Evolutionary conservation across 2,888 invertebrate species (phyloP), one percentile per base, ranked within the genome.

Genomic region (Orchesellides sinensis): DNA sequence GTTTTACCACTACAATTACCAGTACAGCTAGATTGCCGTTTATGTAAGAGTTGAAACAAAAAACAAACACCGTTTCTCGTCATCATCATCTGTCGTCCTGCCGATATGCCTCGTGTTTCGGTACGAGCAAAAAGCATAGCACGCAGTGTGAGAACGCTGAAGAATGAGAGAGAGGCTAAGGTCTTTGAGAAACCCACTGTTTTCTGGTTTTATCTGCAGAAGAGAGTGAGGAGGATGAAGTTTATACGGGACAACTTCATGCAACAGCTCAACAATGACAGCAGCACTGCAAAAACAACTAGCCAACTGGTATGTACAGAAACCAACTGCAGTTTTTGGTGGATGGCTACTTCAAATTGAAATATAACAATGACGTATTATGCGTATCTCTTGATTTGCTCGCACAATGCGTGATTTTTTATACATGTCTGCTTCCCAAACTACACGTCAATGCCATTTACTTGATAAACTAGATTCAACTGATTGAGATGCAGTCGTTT

Each of bases 101-200:
- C 40, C 10, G 40, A 14, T 40, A 40, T 40, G n/a, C 40, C 14
- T 40, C 5, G 32, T 32, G n/a, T n/a, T n/a, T n/a, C n/a, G n/a
- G n/a, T n/a, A n/a, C n/a, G n/a, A n/a, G n/a, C n/a, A n/a, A n/a
- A n/a, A 2, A 40, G 40, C 40, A 40, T n/a, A 40, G 40, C 40
- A 40, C 40, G 40, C 21, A 40, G 40, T 21, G 27, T n/a, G n/a
- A n/a, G n/a, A n/a, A n/a, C n/a, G 4, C 23, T 40, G 27, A 19
- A 6, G 17, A 35, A 32, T 5, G 21, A 54, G 21, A 17, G 40
- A 54, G 77, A 78, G 78, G 78, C 78, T 69, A 17, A 69, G 78
- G 78, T 61, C 59, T 69, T 40, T 61, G 49, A 78, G 68, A 78
- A 78, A 78, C 77, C 75, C n/a, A n/a, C n/a, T 75, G 45, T 47